Base-by-base conservation (phyloP, 2,113 vertebrate genomes). In the Apeltes quadracus region DNA sequence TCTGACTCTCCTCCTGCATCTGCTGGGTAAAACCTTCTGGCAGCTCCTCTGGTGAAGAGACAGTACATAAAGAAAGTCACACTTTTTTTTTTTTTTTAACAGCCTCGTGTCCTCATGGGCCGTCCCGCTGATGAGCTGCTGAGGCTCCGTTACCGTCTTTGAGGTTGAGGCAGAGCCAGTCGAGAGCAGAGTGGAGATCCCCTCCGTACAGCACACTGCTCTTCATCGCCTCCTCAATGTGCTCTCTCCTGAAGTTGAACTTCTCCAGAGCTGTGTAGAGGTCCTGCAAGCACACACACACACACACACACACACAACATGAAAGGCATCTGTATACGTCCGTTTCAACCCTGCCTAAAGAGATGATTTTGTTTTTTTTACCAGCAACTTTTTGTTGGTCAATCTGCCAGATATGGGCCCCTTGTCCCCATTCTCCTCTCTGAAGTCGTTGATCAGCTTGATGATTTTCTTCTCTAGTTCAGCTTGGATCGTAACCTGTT, bases 221-320 rank as follows among this genome's bases (percentile, higher is more conserved):
- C 86, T 96, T 98, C 98, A 99, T 99, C 12, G 98, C 96, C 84
- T 98, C 96, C 84, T 99, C 98, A 39, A 99, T 97, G 86, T 99
- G 96, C 18, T 97, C 96, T 13, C 95, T 94, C 82, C 96, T 97
- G 80, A 99, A 99, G 59, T 92, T 93, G 84, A 99, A 96, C 72
- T 88, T 95, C 83, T 98, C 94, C 82, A 99, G 92, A 82, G 97
- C 97, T 82, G 93, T 95, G 75, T 99, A 99, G 7, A 99, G 90
- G 85, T 98, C 97, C 98, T 99, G 84, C 54, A 73, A 23, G 25
- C 46, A 77, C 54, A 77, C 23, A 61, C 7, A 43, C 32, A 7
- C 29, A 29, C 29, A 16, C 36, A 36, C 6, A 25, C n/a, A 7
- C 3, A 14, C 38, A 32, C 7, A 34, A 34, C 5, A 34, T 34